Evolutionary conservation across 2,113 vertebrate genomes (phyloP), one percentile per base, ranked within the genome.

Genomic region (Amphilophus citrinellus): DNA sequence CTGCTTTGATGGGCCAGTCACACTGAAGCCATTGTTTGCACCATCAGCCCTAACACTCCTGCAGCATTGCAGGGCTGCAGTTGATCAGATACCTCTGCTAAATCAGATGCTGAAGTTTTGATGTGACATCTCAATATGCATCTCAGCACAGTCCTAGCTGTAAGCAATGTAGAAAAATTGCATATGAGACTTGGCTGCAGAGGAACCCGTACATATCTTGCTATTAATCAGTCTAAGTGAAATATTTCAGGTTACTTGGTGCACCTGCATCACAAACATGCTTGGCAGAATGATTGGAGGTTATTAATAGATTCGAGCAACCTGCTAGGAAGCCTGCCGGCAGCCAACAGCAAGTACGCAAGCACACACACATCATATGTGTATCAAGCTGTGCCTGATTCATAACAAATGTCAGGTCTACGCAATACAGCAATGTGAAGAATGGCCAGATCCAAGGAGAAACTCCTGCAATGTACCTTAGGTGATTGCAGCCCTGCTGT

Each of bases 231-330:
- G 47, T 83, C 53, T 82, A 27, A 37, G 11, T 65, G 20, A 84
- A 27, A 20, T 60, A 61, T 80, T 86, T 35, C 44, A 62, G 37
- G 42, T 66, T 80, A 79, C 82, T 84, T 22, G 57, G 22, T 77
- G 44, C 75, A 77, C 81, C 71, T 75, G 11, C 56, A 83, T 85
- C n/a, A 81, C 11, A 58, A 88, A 24, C 76, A 59, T 81, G 81
- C 82, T 68, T 61, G 30, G 80, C 83, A 73, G 76, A 87, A 91
- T 89, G 80, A 61, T 71, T 53, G 44, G 44, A 61, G 82, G 84
- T 82, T 94, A 93, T 93, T 92, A 90, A 93, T 94, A 93, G 91
- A 91, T 42, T 82, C 13, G 57, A 76, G 58, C 82, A 81, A 86
- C 81, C 88, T 89, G 91, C 86, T 88, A 91, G 84, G 58, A 75